These are phyloP conservation scores for Hydrotaea diabolus DNA, from an alignment of 2,888 invertebrate species.

Conservation along the genomic window DNA sequence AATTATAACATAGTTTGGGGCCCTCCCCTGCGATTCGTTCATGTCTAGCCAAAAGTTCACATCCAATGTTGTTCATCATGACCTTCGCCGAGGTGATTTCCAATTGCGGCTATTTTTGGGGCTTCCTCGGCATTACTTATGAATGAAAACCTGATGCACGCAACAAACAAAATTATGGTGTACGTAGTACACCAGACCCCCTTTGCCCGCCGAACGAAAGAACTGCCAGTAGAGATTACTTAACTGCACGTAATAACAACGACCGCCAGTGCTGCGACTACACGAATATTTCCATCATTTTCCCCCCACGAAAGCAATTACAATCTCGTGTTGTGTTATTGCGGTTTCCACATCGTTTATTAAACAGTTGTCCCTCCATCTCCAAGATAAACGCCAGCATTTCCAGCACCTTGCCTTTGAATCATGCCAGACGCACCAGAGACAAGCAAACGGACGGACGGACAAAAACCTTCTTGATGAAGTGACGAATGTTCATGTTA, in stretches of 20 bases:
- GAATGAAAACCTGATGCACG: not conserved
- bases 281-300: not conserved
- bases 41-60: not conserved
- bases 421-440: not conserved
- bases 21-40: not conserved
- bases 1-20: not conserved
- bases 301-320: not conserved
- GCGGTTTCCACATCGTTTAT: conserved; percentile 14
- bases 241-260: too few relatives aligned
- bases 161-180: not conserved
- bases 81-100: too few relatives aligned
- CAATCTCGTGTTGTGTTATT: conserved; percentile 15
- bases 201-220: not conserved
- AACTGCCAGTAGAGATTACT: not conserved
- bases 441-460: not conserved
- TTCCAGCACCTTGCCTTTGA: not conserved
- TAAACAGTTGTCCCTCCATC: not conserved
- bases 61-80: too few relatives aligned
- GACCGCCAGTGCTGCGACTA: not conserved
- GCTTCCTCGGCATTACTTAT: not conserved
- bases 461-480: not conserved
- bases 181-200: not conserved
- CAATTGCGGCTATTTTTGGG: too few relatives aligned
- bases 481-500: not conserved
- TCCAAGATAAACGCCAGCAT: not conserved